A percentile compares a stretch with the other conserved stretches of the same genome.
Conservation (phyloP, 2,113 vertebrate genomes). For the Gobio gobio region DNA sequence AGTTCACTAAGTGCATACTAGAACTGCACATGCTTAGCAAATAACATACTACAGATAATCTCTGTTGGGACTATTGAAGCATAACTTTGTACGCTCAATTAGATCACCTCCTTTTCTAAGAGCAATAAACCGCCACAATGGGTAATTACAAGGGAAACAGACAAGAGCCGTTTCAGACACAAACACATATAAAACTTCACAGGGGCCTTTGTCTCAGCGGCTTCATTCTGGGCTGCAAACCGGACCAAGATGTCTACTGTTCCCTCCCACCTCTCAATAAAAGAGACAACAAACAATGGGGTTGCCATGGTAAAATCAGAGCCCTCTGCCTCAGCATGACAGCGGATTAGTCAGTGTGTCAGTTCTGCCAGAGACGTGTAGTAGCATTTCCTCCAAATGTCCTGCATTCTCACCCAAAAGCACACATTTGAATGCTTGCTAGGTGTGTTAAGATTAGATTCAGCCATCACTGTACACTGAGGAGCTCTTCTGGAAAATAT, state of each 20-base stretch:
- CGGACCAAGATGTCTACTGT: conserved; percentile 60
- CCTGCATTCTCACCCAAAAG: not conserved
- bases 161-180: conserved; percentile 53
- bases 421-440: not conserved
- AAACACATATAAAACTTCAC: conserved; percentile 55
- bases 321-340: conserved; percentile 40
- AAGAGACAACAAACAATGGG: conserved; percentile 71
- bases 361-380: not conserved
- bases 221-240: conserved; percentile 59
- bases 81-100: conserved; percentile 17
- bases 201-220: conserved; percentile 51
- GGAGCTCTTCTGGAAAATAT: not conserved
- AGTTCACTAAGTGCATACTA: not conserved
- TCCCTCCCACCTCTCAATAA: conserved; percentile 44
- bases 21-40: not conserved
- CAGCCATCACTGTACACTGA: not conserved
- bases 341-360: conserved; percentile 47
- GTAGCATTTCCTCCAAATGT: not conserved
- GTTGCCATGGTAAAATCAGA: conserved; percentile 69
- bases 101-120: conserved; percentile 42
- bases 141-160: conserved; percentile 59
- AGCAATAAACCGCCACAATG: conserved; percentile 27
- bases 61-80: conserved; percentile 12
- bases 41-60: not conserved
- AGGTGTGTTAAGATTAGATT: conserved; percentile 12